Evolutionary conservation across 2,113 vertebrate species (phyloP).

Genomic region (Antechinus flavipes): DNA sequence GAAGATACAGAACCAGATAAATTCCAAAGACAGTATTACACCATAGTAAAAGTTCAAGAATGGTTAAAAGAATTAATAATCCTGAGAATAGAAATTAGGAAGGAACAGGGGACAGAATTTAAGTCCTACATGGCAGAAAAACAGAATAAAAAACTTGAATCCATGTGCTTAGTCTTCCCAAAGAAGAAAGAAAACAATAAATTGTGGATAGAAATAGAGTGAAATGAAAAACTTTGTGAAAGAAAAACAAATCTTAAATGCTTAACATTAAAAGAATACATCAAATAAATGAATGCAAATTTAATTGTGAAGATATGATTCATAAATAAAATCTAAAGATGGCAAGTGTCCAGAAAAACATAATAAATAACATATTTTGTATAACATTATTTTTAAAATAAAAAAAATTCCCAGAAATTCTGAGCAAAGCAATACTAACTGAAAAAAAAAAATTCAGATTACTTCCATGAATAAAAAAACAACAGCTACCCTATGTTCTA

Average conservation of each 20-base stretch:
- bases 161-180: not conserved
- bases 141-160: not conserved
- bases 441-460: not conserved
- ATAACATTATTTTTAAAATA: not conserved
- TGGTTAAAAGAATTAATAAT: not conserved
- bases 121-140: not conserved
- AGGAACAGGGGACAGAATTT: not conserved
- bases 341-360: not conserved
- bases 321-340: not conserved
- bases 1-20: not conserved
- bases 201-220: not conserved
- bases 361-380: not conserved
- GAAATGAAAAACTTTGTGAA: not conserved
- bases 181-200: not conserved
- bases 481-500: not conserved
- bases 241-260: not conserved
- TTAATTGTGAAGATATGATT: not conserved
- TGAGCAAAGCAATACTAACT: not conserved
- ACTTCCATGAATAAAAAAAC: not conserved
- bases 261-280: not conserved
- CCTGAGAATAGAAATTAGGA: not conserved
- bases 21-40: not conserved
- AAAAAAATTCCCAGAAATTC: not conserved
- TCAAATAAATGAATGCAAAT: not conserved
- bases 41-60: not conserved